Base-by-base conservation (phyloP, 2,113 vertebrate genomes). In the Sialia sialis region DNA sequence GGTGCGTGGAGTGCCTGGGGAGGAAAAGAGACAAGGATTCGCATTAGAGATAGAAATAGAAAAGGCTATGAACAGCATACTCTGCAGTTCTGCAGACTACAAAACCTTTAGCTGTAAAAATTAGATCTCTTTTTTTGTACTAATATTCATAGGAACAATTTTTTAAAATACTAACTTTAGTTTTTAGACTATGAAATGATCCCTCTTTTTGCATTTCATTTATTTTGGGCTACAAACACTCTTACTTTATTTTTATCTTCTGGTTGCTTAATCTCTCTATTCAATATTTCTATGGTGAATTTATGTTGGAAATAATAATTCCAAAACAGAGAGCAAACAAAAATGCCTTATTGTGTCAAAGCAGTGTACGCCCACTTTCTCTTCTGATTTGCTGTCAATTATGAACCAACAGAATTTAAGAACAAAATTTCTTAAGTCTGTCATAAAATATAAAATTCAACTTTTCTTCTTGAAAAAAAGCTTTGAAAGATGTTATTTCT, bases 351-450 rank as follows among this genome's bases (percentile, higher is more conserved):
- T 22, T 80, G 4, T 17, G 20, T 30, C 41, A 69, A 70, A 88
- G 12, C 8, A 64, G 4, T 10, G 9, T 59, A 70, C 13, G n/a
- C 5, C 14, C 4, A 29, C 4, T 58, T 70, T 70, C 32, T 75
- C 21, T 75, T 54, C 46, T 59, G 38, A 54, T 21, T 64, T 87
- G 8, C 8, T 41, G 8, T 25, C 25, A 58, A 36, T 67, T 67
- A 25, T 36, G 56, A 91, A 79, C 7, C 13, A 68, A 29, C 4
- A 82, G 41, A 69, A 82, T 64, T 82, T 46, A 66, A 73, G 52
- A 49, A 67, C 6, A 72, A 79, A 41, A 5, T 0, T 13, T 48
- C 20, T 0, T 34, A 8, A 54, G 8, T 2, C 10, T 89, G 68
- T 51, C 17, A 44, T 27, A 25, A 76, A 63, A 49, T 23, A 43